Evolutionary conservation across 2,888 invertebrate species (phyloP), one percentile per base, ranked within the genome.

Genomic region (Lepidonotus clava): DNA sequence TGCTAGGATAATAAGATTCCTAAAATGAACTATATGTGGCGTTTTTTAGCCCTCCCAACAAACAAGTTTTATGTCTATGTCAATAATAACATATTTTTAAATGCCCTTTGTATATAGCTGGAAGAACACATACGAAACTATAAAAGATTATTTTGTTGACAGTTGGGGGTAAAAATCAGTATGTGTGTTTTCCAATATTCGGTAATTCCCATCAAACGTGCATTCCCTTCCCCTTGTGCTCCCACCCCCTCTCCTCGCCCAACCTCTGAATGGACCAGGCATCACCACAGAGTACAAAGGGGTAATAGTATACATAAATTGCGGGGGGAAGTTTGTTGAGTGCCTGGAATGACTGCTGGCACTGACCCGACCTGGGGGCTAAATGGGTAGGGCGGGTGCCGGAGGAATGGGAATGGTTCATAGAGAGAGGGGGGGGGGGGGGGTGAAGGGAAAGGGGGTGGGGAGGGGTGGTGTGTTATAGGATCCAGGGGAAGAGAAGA

Each of bases 271-370:
- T 46, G 46, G 18, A 18, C 8, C 8, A 18, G 46, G 46, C 46
- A 46, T 46, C 18, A 46, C 46, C 8, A 18, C 46, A 46, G 46
- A 46, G 46, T 8, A 71, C 38, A 71, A 71, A 71, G 71, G 71
- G 24, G 38, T 71, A 71, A 71, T 71, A 34, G 71, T 71, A 71
- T 71, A 71, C 71, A 71, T 71, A 71, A 71, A 71, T 71, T 71
- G 38, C 36, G 21, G 11, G 36, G 21, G 71, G 38, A 38, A 71
- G 34, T 71, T 71, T 71, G 34, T 34, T 38, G 24, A 24, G 36
- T 14, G 36, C 38, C 14, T 24, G 36, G 71, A 71, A 71, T 71
- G 71, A 71, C 71, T 38, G 38, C 38, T 24, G 36, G 71, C 71
- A 71, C 71, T 71, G 71, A 71, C 71, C 71, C 71, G 34, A 21